A percentile compares a stretch with the other conserved stretches of the same genome.
Conservation (phyloP, 2,888 invertebrate genomes). For the Drosophila neotestacea region DNA sequence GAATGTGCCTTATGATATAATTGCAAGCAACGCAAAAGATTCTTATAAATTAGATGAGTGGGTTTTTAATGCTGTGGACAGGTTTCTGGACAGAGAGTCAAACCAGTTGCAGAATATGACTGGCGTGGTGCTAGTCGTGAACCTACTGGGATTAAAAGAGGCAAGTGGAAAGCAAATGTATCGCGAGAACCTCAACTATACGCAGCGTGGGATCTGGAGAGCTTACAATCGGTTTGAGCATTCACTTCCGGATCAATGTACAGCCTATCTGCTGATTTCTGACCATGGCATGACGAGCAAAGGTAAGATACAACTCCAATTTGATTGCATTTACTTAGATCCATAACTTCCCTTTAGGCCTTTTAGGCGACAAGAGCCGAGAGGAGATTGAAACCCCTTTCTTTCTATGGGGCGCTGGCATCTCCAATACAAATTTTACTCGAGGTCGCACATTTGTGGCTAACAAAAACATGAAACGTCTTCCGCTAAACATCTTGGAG, state of each 20-base stretch:
- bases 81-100: conserved; percentile 86
- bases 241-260: conserved; percentile 91
- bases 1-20: conserved; percentile 89
- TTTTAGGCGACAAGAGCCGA: conserved; percentile 88
- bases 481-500: conserved; percentile 88
- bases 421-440: conserved; percentile 81
- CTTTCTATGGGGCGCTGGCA: conserved; percentile 97
- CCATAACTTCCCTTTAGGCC: neutral
- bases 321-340: neutral
- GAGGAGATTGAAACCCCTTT: conserved; percentile 97
- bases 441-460: conserved; percentile 50
- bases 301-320: conserved; percentile 86
- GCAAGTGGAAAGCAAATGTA: conserved; percentile 94
- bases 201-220: conserved; percentile 91
- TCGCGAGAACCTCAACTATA: conserved; percentile 91
- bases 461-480: conserved; percentile 27
- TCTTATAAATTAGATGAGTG: conserved; percentile 90
- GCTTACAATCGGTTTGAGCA: conserved; percentile 89
- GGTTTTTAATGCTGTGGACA: conserved; percentile 92
- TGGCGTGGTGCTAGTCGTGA: conserved; percentile 93
- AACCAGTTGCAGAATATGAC: conserved; percentile 79
- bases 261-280: conserved; percentile 95
- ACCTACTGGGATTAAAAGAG: conserved; percentile 96
- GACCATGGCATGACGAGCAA: conserved; percentile 99
- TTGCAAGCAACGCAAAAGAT: conserved; percentile 87